These are phyloP conservation scores for Leptocoma aspasia DNA, from an alignment of 2,113 vertebrate species.

Conservation along the genomic window DNA sequence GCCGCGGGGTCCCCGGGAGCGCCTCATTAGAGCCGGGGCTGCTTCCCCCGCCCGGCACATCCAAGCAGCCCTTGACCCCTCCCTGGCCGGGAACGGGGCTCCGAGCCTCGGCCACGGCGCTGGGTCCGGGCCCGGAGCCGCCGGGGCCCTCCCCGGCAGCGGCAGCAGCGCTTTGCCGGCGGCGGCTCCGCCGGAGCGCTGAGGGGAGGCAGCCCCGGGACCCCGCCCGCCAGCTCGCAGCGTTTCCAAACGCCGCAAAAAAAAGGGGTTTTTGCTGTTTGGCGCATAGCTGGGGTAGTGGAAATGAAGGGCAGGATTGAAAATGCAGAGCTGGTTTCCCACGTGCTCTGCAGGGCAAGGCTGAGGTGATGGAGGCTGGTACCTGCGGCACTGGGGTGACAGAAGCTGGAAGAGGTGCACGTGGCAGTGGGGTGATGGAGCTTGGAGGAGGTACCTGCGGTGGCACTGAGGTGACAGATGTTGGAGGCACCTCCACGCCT, in stretches of 20 bases:
- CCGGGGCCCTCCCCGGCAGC: not conserved
- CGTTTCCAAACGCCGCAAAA: fast-evolving
- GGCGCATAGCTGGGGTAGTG: fast-evolving
- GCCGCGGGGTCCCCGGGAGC: slow-evolving; percentile 68
- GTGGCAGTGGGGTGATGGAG: not conserved
- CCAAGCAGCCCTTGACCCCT: slow-evolving; percentile 55
- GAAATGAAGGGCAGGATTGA: not conserved
- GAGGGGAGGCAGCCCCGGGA: not conserved
- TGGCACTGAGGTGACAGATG: not conserved
- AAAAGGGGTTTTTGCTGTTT: not conserved
- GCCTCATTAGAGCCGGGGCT: slow-evolving; percentile 76
- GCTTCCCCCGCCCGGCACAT: slow-evolving; percentile 46
- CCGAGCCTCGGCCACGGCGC: fast-evolving
- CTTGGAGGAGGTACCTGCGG: not conserved
- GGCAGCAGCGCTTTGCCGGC: not conserved
- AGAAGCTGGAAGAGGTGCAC: not conserved
- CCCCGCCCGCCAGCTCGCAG: not conserved
- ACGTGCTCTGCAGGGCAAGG: fast-evolving
- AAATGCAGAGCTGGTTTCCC: not conserved
- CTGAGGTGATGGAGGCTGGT: not conserved
- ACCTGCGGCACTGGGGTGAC: not conserved
- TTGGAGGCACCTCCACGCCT: too few species aligned
- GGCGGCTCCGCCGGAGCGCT: not conserved
- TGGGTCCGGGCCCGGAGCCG: too few species aligned
- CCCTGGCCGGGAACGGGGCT: not conserved